A percentile compares a stretch with the other conserved stretches of the same genome.
These are phyloP conservation scores for Cinara cedri DNA, from an alignment of 2,888 invertebrate genomes.

Conservation along the genomic window DNA sequence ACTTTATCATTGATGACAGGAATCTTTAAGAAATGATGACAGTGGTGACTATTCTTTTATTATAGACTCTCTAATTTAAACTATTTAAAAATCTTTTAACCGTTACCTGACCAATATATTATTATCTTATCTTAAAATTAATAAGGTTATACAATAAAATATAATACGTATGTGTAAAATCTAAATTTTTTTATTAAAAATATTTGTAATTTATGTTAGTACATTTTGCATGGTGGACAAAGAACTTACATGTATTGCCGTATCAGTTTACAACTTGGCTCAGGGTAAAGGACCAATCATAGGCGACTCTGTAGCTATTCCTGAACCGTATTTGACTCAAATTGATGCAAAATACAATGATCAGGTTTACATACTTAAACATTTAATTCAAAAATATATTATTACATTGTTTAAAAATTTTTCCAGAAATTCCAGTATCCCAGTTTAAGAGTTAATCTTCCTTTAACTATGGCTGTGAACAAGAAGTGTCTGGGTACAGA, in stretches of 20 bases:
- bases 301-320: constrained; percentile 82
- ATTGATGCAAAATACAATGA: constrained; percentile 68
- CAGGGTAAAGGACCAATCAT: constrained; percentile 82
- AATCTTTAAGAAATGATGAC: too few species aligned
- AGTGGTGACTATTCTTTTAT: too few species aligned
- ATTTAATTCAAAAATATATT: constrained; percentile 13
- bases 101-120: too few species aligned
- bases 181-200: background rate
- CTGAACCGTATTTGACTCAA: constrained; percentile 73
- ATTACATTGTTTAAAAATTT: constrained; percentile 48
- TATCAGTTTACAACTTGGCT: constrained; percentile 84
- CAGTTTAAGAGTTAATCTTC: constrained; percentile 80
- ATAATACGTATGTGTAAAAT: background rate
- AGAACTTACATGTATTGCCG: constrained; percentile 73
- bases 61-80: too few species aligned
- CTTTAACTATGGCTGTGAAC: constrained; percentile 76
- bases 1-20: too few species aligned
- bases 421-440: constrained; percentile 75
- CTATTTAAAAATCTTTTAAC: too few species aligned
- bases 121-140: too few species aligned
- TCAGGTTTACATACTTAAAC: constrained; percentile 64
- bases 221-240: constrained; percentile 82
- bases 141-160: background rate
- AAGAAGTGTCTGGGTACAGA: constrained; percentile 65
- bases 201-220: constrained; percentile 64